phyloP scores from a whole-genome alignment of 2,888 invertebrate species.

The Drosophila leonis region DNA sequence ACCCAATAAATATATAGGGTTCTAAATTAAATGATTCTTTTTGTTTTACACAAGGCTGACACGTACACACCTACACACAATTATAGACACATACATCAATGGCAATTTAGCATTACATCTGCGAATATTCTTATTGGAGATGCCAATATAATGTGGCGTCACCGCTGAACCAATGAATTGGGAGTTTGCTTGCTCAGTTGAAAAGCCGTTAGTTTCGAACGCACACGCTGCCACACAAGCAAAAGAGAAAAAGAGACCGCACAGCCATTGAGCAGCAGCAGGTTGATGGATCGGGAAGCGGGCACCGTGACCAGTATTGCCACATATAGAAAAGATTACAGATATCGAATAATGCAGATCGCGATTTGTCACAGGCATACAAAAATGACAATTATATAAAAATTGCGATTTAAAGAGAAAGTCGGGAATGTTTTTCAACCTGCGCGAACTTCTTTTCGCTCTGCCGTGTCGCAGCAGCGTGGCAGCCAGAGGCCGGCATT shows the following conservation, averaged over 20 bases:
- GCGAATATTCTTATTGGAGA: constrained; percentile 35
- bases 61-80: not conserved
- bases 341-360: constrained; percentile 29
- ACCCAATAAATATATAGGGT: not conserved
- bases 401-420: constrained; percentile 20
- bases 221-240: constrained; percentile 4
- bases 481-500: constrained; percentile 52
- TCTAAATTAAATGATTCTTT: not conserved
- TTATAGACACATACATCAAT: not conserved
- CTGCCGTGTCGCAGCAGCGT: constrained; percentile 12
- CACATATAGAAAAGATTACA: constrained; percentile 32
- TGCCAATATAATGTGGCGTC: constrained; percentile 45
- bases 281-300: constrained; percentile 42
- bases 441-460: constrained; percentile 14
- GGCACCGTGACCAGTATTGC: constrained; percentile 47
- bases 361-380: constrained; percentile 6
- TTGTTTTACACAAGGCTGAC: too few species aligned
- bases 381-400: constrained; percentile 32
- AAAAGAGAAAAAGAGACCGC: constrained; percentile 39
- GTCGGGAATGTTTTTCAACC: not conserved
- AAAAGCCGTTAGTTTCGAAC: constrained; percentile 46
- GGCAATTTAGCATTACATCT: constrained; percentile 19
- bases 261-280: constrained; percentile 29
- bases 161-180: constrained; percentile 44
- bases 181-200: constrained; percentile 47